Conservation (phyloP, 1,140 invertebrate genomes). For the Monomorium pharaonis region DNA sequence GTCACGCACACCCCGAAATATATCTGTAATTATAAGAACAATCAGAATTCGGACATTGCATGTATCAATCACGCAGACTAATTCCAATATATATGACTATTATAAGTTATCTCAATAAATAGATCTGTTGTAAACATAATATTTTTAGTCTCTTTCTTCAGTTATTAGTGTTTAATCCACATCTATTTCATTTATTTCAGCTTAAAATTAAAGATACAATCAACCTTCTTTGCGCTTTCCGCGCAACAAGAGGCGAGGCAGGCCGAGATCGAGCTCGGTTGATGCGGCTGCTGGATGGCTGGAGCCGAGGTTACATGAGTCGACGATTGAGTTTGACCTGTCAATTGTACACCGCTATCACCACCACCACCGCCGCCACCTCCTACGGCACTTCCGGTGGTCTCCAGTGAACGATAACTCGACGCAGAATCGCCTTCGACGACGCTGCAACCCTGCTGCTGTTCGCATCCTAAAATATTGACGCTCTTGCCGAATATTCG, state of each 20-base stretch:
- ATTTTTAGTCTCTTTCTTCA: not conserved
- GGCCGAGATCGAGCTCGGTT: conserved; percentile 72
- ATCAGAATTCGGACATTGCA: not conserved
- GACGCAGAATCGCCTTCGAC: conserved; percentile 75
- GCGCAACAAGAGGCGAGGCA: conserved; percentile 83
- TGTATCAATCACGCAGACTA: not conserved
- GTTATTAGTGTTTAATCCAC: not conserved
- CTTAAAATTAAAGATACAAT: not conserved
- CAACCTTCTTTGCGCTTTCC: conserved; percentile 82
- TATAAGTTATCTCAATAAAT: not conserved
- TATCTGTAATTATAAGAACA: conserved; percentile 87
- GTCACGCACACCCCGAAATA: conserved; percentile 95
- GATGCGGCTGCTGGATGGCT: conserved; percentile 74
- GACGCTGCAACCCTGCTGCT: conserved; percentile 75
- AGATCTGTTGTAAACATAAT: not conserved
- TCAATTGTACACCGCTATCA: conserved; percentile 64
- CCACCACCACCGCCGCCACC: conserved; percentile 68
- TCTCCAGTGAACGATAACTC: conserved; percentile 78
- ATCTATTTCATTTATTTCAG: not conserved
- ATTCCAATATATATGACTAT: not conserved
- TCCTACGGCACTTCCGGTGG: conserved; percentile 67
- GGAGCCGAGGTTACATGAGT: conserved; percentile 73
- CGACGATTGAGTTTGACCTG: conserved; percentile 77
- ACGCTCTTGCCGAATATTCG: not conserved
- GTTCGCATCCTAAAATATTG: conserved; percentile 76